Evolutionary conservation across 1,140 invertebrate genomes (phyloP), one percentile per base, ranked within the genome.

Genomic region (Cepaea nemoralis): DNA sequence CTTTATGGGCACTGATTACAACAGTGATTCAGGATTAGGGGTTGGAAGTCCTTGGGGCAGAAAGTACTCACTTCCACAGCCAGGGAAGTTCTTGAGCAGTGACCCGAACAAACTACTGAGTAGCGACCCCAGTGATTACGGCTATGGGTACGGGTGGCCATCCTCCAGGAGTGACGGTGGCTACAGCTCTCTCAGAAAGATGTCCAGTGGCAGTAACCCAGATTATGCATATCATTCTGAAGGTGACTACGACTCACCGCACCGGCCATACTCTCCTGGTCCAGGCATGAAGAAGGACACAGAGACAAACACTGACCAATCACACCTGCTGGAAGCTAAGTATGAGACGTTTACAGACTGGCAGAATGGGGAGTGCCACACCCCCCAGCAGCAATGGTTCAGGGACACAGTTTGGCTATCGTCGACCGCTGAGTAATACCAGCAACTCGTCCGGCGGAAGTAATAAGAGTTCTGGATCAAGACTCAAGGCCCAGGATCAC

Each of bases 261-360:
- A 83, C n/a, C 73, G 83, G n/a, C 73, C 83, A 66, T 40, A 80
- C 42, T 85, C 82, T 5, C 75, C 83, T 6, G 77, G 77, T 24
- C 55, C 77, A 0, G 82, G 84, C 80, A 85, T 82, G 35, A 90
- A 89, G 82, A 83, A 86, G 48, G 89, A 90, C 85, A 88, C 86
- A 37, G 89, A 90, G 84, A 90, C 88, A 42, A 90, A 90, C 82
- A 90, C 89, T 14, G 90, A 90, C 55, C 88, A 89, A 50, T 90
- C 90, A 2, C 87, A 87, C 84, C 76, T 90, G 74, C 70, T 88
- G 79, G 88, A 89, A 39, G 81, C 87, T n/a, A 31, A 89, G 85
- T 79, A 86, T 89, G 83, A 83, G 85, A 27, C 84, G 86, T 70
- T 85, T 88, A 81, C 88, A 89, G 59, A 85, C 82, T 8, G 78